Conservation (phyloP, 2,797 vertebrate genomes). For the Sciurus vulgaris region DNA sequence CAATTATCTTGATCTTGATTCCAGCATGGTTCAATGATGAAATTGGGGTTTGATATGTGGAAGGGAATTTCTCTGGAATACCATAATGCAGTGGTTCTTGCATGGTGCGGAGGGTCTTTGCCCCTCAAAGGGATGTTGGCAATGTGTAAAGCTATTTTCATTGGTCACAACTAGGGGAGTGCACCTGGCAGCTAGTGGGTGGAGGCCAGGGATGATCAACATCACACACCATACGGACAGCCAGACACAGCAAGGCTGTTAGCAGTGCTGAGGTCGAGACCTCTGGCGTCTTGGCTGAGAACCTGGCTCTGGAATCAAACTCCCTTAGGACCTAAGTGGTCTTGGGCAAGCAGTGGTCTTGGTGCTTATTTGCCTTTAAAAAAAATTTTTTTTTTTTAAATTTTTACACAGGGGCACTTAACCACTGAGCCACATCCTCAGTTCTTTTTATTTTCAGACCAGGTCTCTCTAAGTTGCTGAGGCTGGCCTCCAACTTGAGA, state of each 20-base stretch:
- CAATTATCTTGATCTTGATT: not conserved
- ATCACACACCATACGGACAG: not conserved
- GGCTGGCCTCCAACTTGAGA: too few relatives aligned
- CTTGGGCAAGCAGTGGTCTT: not conserved
- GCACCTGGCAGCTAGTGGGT: not conserved
- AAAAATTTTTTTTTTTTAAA: too few relatives aligned
- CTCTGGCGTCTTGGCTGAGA: not conserved
- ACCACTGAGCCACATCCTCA: too few relatives aligned
- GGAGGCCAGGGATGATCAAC: not conserved
- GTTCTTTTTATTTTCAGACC: too few relatives aligned
- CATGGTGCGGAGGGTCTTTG: not conserved
- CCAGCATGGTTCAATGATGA: not conserved
- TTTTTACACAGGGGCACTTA: too few relatives aligned
- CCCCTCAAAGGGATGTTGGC: not conserved
- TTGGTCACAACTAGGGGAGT: not conserved
- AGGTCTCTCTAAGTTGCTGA: too few relatives aligned
- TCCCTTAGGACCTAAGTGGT: not conserved
- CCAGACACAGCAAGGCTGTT: not conserved
- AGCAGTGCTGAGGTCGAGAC: not conserved
- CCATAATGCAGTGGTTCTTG: not conserved
- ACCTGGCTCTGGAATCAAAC: not conserved
- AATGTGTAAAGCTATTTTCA: not conserved
- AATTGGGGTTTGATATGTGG: not conserved
- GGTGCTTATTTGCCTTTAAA: not conserved
- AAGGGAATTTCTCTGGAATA: conserved; percentile 3